A percentile compares a stretch with the other conserved stretches of the same genome.
These are phyloP conservation scores for Pteronotus mesoamericanus DNA, from an alignment of 2,797 vertebrate genomes.

Conservation along the genomic window DNA sequence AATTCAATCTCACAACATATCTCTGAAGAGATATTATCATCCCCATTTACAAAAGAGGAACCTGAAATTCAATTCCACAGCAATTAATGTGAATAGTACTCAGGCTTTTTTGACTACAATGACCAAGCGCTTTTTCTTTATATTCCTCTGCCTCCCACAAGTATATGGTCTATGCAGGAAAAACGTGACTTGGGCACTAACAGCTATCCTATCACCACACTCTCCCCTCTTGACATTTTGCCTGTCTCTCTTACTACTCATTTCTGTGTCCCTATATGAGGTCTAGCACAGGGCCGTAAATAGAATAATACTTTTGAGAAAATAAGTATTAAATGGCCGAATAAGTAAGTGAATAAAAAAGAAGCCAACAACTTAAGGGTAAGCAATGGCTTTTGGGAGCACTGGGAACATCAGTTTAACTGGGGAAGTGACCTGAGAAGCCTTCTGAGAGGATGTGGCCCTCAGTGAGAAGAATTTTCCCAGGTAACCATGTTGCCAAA, in stretches of 20 bases:
- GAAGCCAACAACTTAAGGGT: background rate
- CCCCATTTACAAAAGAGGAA: background rate
- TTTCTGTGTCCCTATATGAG: background rate
- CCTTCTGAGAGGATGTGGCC: background rate
- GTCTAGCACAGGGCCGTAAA: background rate
- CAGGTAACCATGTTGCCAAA: background rate
- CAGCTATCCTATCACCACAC: background rate
- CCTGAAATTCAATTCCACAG: background rate
- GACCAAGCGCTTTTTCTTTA: background rate
- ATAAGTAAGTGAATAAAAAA: background rate
- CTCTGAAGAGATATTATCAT: background rate
- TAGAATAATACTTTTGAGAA: background rate
- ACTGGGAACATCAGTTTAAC: background rate
- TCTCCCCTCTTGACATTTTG: background rate
- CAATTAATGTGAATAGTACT: background rate
- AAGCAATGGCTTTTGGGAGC: background rate
- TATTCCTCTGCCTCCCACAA: background rate
- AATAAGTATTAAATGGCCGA: background rate
- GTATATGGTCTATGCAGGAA: background rate
- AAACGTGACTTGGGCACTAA: background rate
- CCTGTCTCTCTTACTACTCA: background rate
- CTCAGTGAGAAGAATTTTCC: background rate
- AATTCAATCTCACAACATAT: background rate
- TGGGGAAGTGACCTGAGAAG: background rate
- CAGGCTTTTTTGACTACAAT: background rate